Conservation (phyloP, 2,113 vertebrate genomes). For the Melospiza melodia region DNA sequence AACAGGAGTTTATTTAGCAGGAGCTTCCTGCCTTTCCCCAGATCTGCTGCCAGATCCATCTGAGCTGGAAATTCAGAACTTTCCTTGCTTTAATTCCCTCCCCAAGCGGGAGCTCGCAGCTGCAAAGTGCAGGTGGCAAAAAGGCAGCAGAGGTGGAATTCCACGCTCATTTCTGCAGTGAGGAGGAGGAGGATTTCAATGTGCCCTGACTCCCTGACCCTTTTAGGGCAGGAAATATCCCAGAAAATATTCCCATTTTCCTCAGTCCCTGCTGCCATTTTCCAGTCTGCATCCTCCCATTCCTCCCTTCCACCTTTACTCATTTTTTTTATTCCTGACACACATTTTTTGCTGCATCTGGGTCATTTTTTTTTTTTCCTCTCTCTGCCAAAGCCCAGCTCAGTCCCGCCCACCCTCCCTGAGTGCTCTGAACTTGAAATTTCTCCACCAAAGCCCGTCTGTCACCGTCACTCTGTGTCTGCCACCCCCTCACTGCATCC, state of each 20-base stretch:
- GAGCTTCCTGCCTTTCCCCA: not conserved
- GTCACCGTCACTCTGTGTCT: not conserved
- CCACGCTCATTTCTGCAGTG: not conserved
- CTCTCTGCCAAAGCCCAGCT: not conserved
- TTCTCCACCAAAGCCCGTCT: not conserved
- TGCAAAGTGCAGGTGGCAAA: not conserved
- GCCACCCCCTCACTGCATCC: conserved; percentile 45
- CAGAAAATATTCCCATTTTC: not conserved
- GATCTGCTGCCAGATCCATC: not conserved
- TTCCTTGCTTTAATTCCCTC: not conserved
- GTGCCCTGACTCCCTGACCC: not conserved
- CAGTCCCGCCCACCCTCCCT: not conserved
- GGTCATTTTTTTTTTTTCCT: not conserved
- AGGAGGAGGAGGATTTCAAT: not conserved
- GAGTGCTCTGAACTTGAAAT: not conserved
- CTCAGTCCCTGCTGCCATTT: not conserved
- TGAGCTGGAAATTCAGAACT: not conserved
- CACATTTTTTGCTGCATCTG: not conserved
- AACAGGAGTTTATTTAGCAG: not conserved
- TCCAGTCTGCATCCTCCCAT: not conserved
- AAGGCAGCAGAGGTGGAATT: not conserved
- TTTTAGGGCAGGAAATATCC: too few species aligned
- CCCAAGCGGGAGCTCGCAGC: not conserved
- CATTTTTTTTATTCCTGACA: not conserved
- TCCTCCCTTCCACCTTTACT: not conserved